Conservation (phyloP, 2,797 vertebrate genomes). For the Steatocranus sp. region DNA sequence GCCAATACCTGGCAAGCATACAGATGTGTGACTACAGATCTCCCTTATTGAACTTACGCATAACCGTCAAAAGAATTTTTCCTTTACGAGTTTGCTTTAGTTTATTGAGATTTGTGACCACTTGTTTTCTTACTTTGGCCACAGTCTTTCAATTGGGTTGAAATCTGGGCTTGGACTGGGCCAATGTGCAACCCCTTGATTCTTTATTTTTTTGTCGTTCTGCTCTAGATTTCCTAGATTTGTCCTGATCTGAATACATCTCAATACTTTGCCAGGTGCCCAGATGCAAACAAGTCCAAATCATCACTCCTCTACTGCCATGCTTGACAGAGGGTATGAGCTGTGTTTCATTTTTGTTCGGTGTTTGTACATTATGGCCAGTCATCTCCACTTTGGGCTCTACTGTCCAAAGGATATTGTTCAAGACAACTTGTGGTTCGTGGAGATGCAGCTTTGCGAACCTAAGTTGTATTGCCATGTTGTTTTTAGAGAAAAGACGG, state of each 20-base stretch:
- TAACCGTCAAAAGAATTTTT: neutral
- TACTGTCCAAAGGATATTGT: neutral
- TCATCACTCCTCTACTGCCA: neutral
- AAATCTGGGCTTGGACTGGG: neutral
- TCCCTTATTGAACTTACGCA: rapidly evolving
- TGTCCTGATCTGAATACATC: neutral
- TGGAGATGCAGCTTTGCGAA: neutral
- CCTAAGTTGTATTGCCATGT: neutral
- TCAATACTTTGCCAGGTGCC: neutral
- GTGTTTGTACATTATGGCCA: neutral
- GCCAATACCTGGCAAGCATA: neutral
- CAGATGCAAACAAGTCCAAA: neutral
- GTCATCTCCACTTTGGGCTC: neutral
- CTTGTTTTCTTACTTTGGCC: neutral
- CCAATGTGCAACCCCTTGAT: neutral
- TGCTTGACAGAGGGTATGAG: neutral
- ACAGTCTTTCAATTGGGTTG: neutral
- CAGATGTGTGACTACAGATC: neutral
- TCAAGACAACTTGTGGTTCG: neutral
- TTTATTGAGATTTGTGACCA: neutral
- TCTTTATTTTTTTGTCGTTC: neutral
- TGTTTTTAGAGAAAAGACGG: neutral
- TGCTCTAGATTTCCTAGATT: neutral
- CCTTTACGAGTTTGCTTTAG: neutral
- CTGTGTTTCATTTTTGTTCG: rapidly evolving